These are phyloP conservation scores for Drosophila neotestacea DNA, from an alignment of 2,888 invertebrate species.

Conservation along the genomic window DNA sequence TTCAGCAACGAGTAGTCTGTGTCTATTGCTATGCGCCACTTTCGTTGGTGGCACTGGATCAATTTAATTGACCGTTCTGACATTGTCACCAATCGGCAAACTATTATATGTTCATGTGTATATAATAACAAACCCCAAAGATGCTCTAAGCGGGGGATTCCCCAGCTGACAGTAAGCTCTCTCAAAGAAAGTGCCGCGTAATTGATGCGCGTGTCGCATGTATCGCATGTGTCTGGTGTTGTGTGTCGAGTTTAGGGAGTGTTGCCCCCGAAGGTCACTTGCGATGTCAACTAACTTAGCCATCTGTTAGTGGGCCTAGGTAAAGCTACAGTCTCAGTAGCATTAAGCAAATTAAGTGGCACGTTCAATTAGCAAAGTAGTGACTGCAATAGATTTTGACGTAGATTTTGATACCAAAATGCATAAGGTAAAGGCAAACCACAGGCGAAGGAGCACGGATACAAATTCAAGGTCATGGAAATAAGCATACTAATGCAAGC, in stretches of 20 bases:
- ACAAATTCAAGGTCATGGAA: slow-evolving; percentile 53
- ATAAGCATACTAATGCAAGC: slow-evolving; percentile 22
- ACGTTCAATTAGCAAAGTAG: not conserved
- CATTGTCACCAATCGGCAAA: slow-evolving; percentile 31
- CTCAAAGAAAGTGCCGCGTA: slow-evolving; percentile 71
- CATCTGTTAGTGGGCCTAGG: slow-evolving; percentile 50
- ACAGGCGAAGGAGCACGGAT: slow-evolving; percentile 33
- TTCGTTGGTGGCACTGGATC: slow-evolving; percentile 60
- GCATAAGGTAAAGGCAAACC: slow-evolving; percentile 19
- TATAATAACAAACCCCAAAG: slow-evolving; percentile 18
- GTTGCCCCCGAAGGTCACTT: slow-evolving; percentile 52
- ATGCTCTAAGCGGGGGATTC: slow-evolving; percentile 61
- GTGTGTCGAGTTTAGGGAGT: slow-evolving; percentile 15
- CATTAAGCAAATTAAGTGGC: slow-evolving; percentile 30
- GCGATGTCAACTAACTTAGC: slow-evolving; percentile 59
- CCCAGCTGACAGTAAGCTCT: slow-evolving; percentile 6
- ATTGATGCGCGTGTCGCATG: slow-evolving; percentile 71
- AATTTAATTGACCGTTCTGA: slow-evolving; percentile 75
- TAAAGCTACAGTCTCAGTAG: slow-evolving; percentile 14
- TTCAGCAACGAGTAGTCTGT: not conserved
- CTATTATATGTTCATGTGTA: not conserved
- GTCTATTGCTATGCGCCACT: slow-evolving; percentile 24
- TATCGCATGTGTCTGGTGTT: slow-evolving; percentile 44
- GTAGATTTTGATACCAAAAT: slow-evolving; percentile 15
- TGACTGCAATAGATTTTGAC: slow-evolving; percentile 26